Evolutionary conservation across 2,888 invertebrate genomes (phyloP), one percentile per base, ranked within the genome.

Genomic region (Cataglyphis livida): DNA sequence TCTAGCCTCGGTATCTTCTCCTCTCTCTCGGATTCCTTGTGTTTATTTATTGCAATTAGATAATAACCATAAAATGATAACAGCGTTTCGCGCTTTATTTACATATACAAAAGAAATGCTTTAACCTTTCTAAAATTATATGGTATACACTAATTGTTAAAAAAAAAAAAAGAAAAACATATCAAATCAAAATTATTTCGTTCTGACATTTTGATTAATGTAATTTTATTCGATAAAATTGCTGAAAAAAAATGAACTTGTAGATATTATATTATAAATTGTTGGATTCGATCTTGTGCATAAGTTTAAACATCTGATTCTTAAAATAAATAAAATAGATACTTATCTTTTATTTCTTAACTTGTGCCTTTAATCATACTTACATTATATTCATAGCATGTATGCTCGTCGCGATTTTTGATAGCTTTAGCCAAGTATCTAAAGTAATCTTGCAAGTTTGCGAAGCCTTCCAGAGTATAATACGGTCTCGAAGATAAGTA

Each of bases 401-500:
- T 65, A 81, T 94, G 93, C 35, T 68, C 70, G n/a, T 74, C 71
- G 0, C 25, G 44, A 3, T 81, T 51, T 21, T 15, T 18, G 0
- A 51, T 73, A n/a, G 64, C 3, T 9, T 44, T 61, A 0, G 81
- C 82, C 41, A 92, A 83, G 12, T 88, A 32, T n/a, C 66, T 70
- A 12, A 93, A 51, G 65, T 91, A 93, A 25, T 85, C 71, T 3
- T 86, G 85, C 3, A 87, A 18, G 5, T 88, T 83, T 0, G 84
- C 5, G 41, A 92, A 91, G 48, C 89, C 86, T 0, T 62, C 68
- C 3, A 90, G 76, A 10, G 82, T 48, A 38, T 90, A 89, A 41
- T 88, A 88, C 12, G 65, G 12, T 15, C 83, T 84, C 10, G 88
- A 88, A 0, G 90, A 90, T 0, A 94, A 85, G 70, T 93, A 94